These are phyloP conservation scores for Cephalophus harveyi DNA, from an alignment of 2,113 vertebrate species.

Conservation along the genomic window DNA sequence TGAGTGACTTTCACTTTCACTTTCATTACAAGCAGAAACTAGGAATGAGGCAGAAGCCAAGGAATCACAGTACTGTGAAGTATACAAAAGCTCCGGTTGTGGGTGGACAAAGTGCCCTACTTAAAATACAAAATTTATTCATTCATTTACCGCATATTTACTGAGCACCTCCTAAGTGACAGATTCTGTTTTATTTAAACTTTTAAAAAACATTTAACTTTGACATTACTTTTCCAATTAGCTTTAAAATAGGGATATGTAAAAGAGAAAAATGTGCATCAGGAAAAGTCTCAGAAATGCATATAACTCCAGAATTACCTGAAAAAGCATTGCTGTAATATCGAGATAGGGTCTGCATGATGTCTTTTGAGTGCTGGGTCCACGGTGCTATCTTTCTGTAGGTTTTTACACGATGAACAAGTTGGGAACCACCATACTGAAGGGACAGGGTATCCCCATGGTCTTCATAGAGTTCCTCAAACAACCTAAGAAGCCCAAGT, in stretches of 20 bases:
- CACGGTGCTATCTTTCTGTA: conserved; percentile 98
- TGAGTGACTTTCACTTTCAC: neutral
- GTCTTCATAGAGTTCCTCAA: conserved; percentile 98
- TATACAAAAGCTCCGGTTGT: neutral
- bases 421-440: conserved; percentile 97
- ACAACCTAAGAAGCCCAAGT: conserved; percentile 83
- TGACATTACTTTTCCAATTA: neutral
- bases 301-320: conserved; percentile 79
- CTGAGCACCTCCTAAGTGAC: neutral
- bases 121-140: neutral
- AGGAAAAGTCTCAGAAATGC: neutral
- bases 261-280: neutral
- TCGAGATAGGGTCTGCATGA: conserved; percentile 96
- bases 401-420: conserved; percentile 97
- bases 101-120: neutral
- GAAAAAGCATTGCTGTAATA: conserved; percentile 99
- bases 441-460: conserved; percentile 97
- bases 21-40: neutral
- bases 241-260: neutral
- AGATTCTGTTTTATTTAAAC: conserved; percentile 29
- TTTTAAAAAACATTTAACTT: conserved; percentile 28
- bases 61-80: neutral
- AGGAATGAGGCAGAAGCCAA: neutral
- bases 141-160: neutral
- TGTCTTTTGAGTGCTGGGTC: conserved; percentile 98